Evolutionary conservation across 1,140 invertebrate genomes (phyloP), one percentile per base, ranked within the genome.

Genomic region (Harpegnathos saltator): DNA sequence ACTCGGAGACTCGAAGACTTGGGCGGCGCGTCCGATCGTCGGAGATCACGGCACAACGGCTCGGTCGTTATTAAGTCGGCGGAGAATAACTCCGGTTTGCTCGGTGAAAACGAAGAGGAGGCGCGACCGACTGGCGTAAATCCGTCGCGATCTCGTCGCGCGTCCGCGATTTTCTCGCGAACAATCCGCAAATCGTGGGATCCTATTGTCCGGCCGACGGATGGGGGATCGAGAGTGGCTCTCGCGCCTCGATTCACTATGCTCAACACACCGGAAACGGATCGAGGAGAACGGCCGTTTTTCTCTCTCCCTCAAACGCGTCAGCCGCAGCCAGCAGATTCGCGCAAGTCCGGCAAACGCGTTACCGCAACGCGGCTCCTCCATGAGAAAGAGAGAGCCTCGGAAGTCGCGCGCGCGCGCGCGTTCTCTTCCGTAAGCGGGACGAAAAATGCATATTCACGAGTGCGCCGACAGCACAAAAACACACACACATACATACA

Each of bases 381-480:
- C 1, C 61, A 26, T 11, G 52, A 72, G 52, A n/a, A 19, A 58
- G 52, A 72, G 52, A n/a, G 29, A 58, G 44, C 54, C 14, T 33
- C 54, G 54, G 54, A 19, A 19, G n/a, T 33, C 29, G 29, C 22
- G 15, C 33, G 15, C 62, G 62, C 83, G 22, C 22, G 75, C 69
- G 65, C 11, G n/a, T n/a, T n/a, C n/a, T 44, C 38, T 44, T 9
- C 38, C 14, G 62, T 73, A 84, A 59, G 24, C 22, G 17, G 29
- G 44, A 66, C 72, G 69, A 89, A 89, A 89, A 90, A 89, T 87
- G 56, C 83, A 91, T 90, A 92, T 90, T 90, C 86, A 89, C 88
- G 75, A 87, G 44, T 82, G 62, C 33, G 24, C 44, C 24, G 15
- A 38, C 29, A n/a, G n/a, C n/a, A n/a, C n/a, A n/a, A n/a, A n/a